Conservation (phyloP, 2,113 vertebrate genomes). For the Nerophis ophidion region DNA sequence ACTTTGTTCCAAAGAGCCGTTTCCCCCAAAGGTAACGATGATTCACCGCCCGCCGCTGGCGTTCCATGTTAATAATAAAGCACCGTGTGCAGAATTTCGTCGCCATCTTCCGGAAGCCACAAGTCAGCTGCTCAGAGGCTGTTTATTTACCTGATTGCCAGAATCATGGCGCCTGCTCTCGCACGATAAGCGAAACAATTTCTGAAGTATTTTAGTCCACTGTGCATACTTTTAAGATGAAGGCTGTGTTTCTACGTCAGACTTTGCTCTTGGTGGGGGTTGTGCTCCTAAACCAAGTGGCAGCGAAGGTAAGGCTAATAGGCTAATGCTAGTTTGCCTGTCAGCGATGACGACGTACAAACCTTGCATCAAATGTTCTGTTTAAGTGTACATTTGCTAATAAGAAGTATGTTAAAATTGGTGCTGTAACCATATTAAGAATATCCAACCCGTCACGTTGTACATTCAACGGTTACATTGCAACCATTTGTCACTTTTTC, state of each 20-base stretch:
- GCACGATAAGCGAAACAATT: background rate
- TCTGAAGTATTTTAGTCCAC: background rate
- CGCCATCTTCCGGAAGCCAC: conserved; percentile 33
- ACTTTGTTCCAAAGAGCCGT: background rate
- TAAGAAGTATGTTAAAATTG: too few relatives aligned
- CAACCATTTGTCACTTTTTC: too few relatives aligned
- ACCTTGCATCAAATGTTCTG: background rate
- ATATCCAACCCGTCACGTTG: too few relatives aligned
- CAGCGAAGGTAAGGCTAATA: conserved; percentile 68
- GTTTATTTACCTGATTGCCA: conserved; percentile 36
- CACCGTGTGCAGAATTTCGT: conserved; percentile 2
- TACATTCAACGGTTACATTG: too few relatives aligned
- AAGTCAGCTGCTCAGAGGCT: conserved; percentile 47
- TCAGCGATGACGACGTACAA: conserved; percentile 4
- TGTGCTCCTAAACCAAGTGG: conserved; percentile 49
- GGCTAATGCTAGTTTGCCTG: conserved; percentile 26
- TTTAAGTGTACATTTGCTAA: background rate
- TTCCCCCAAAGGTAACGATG: background rate
- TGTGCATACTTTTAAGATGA: conserved; percentile 40
- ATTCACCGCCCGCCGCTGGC: background rate
- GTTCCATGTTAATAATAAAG: background rate
- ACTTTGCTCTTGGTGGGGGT: conserved; percentile 40
- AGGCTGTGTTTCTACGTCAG: conserved; percentile 20
- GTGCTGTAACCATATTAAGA: background rate
- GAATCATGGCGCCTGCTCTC: conserved; percentile 17